Evolutionary conservation across 2,797 vertebrate genomes (phyloP).

Genomic region (Sebastes baramenuke): DNA sequence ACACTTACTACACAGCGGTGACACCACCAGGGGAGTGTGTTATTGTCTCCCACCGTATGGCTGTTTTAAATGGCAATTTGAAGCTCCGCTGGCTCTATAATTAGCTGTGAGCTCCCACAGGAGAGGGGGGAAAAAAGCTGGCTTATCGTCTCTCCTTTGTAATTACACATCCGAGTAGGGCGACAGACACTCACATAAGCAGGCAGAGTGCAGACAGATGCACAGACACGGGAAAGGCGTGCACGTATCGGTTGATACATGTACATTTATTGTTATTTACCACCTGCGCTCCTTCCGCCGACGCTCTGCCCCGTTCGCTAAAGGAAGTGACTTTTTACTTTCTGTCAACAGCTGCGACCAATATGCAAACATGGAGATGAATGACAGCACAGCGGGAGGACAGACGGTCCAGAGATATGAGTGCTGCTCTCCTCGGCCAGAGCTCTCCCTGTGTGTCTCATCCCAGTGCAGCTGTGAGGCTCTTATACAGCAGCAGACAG

Average conservation of each 20-base stretch:
- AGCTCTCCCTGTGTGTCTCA: not conserved
- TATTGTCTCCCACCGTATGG: constrained; percentile 83
- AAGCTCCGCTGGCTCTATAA: constrained; percentile 85
- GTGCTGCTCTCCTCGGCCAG: constrained; percentile 2
- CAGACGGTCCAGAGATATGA: constrained; percentile 35
- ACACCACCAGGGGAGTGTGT: constrained; percentile 77
- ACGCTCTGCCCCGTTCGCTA: not conserved
- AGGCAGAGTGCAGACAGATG: constrained; percentile 60
- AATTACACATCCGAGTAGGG: constrained; percentile 78
- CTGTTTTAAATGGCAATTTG: constrained; percentile 86
- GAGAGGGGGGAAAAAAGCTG: constrained; percentile 58
- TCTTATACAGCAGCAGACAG: constrained; percentile 23
- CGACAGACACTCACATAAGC: constrained; percentile 53
- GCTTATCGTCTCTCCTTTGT: constrained; percentile 83
- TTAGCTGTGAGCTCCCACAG: constrained; percentile 82
- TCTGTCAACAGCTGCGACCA: constrained; percentile 31
- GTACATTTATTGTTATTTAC: constrained; percentile 23
- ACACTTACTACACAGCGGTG: constrained; percentile 53
- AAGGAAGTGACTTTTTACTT: constrained; percentile 37
- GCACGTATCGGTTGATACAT: constrained; percentile 19
- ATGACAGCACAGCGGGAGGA: constrained; percentile 25
- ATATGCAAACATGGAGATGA: constrained; percentile 43
- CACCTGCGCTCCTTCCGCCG: constrained; percentile 9
- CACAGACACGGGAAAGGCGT: constrained; percentile 45
- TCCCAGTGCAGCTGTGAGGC: constrained; percentile 13